Conservation (phyloP, 2,888 invertebrate species). For the Spatulosminthurus flaviceps region DNA sequence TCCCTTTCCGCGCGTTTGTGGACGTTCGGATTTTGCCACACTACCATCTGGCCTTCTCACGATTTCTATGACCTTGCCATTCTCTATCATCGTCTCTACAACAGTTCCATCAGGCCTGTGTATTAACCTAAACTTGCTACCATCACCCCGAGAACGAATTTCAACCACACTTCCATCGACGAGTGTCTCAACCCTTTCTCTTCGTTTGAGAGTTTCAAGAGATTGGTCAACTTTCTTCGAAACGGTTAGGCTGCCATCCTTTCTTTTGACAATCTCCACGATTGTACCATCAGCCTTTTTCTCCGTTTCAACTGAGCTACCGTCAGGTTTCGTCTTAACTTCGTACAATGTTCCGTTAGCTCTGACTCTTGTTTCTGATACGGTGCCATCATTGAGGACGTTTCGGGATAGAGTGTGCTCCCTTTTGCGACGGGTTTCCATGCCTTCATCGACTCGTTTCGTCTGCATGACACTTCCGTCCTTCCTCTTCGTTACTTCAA, state of each 20-base stretch:
- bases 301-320: slow-evolving; percentile 21
- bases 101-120: slow-evolving; percentile 13
- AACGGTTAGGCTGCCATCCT: slow-evolving; percentile 24
- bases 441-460: not conserved
- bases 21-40: not conserved
- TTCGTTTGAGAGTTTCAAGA: not conserved
- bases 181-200: not conserved
- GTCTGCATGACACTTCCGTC: not conserved
- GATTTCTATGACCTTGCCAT: not conserved
- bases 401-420: not conserved
- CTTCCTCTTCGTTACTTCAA: not conserved
- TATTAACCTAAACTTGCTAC: not conserved
- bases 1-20: not conserved
- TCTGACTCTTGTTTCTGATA: not conserved
- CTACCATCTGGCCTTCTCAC: slow-evolving; percentile 1
- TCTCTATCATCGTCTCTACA: slow-evolving; percentile 21
- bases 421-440: not conserved
- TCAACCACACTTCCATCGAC: slow-evolving; percentile 29
- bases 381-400: not conserved
- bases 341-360: slow-evolving; percentile 1
- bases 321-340: slow-evolving; percentile 8
- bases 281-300: not conserved
- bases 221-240: not conserved
- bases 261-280: not conserved
- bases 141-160: slow-evolving; percentile 8